phyloP scores from a whole-genome alignment of 2,888 invertebrate species.

The Thereva nobilitata region DNA sequence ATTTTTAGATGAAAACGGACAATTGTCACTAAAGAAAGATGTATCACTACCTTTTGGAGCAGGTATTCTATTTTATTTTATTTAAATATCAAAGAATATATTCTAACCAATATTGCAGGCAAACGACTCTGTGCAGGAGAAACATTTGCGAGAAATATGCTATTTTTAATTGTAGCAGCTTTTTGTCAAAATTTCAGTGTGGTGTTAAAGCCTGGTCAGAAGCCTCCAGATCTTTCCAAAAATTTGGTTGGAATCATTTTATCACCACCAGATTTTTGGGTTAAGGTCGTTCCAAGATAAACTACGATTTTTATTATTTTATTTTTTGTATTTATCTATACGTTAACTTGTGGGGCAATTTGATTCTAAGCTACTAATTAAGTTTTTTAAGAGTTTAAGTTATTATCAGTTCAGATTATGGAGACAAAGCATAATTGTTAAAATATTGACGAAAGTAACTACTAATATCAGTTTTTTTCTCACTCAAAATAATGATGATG shows the following conservation, averaged over 20 bases:
- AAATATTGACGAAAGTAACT: no score
- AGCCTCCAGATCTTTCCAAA: slow-evolving; percentile 57
- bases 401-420: no score
- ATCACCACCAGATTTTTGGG: slow-evolving; percentile 65
- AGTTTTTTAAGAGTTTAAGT: no score
- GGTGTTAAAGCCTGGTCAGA: slow-evolving; percentile 60
- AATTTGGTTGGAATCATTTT: slow-evolving; percentile 61
- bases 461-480: no score
- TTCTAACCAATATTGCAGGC: slow-evolving; percentile 56
- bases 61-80: slow-evolving; percentile 57
- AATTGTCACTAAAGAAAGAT: slow-evolving; percentile 63
- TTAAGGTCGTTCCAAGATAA: slow-evolving; percentile 54
- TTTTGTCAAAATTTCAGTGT: slow-evolving; percentile 69
- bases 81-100: background rate
- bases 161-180: slow-evolving; percentile 65
- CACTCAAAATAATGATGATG: no score
- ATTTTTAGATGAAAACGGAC: slow-evolving; percentile 63
- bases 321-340: no score
- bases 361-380: no score
- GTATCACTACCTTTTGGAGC: slow-evolving; percentile 68
- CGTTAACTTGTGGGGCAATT: no score
- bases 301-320: background rate
- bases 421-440: no score
- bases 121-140: slow-evolving; percentile 72
- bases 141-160: slow-evolving; percentile 68